These are phyloP conservation scores for Merodon equestris DNA, from an alignment of 2,888 invertebrate genomes.

Conservation along the genomic window DNA sequence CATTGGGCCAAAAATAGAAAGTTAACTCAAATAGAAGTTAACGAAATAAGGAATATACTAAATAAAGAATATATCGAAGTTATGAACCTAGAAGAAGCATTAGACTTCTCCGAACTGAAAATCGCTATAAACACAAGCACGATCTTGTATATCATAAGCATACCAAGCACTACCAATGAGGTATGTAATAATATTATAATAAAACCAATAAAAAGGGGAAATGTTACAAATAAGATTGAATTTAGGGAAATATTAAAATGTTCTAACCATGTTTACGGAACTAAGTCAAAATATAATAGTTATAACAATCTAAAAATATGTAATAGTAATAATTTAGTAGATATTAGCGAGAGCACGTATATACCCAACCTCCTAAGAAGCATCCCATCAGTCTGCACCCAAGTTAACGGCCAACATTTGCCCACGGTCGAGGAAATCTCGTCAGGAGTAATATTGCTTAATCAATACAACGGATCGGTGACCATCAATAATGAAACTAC, in stretches of 20 bases:
- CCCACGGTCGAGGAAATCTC: too few species aligned
- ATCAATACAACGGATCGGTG: slow-evolving; percentile 5
- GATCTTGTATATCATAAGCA: slow-evolving; percentile 52
- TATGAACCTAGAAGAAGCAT: too few species aligned
- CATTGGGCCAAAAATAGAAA: too few species aligned
- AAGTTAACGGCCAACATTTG: slow-evolving; percentile 29
- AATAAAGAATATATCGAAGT: too few species aligned
- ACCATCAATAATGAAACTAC: slow-evolving; percentile 1
- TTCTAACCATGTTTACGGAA: slow-evolving; percentile 43
- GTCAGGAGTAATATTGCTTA: slow-evolving; percentile 4
- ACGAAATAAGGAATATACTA: too few species aligned
- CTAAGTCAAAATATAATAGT: slow-evolving; percentile 48
- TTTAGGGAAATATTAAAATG: slow-evolving; percentile 49
- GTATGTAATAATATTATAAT: slow-evolving; percentile 39
- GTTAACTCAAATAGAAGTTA: too few species aligned
- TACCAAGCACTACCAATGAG: slow-evolving; percentile 49
- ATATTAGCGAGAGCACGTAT: too few species aligned
- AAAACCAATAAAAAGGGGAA: slow-evolving; percentile 55
- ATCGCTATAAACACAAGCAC: too few species aligned
- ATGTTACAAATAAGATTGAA: slow-evolving; percentile 38
- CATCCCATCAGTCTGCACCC: slow-evolving; percentile 6
- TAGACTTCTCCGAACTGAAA: too few species aligned
- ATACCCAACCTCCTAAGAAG: too few species aligned
- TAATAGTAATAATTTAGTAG: too few species aligned
- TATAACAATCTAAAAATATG: too few species aligned